Evolutionary conservation across 2,797 vertebrate genomes (phyloP).

Genomic region (Macropus fuliginosus): DNA sequence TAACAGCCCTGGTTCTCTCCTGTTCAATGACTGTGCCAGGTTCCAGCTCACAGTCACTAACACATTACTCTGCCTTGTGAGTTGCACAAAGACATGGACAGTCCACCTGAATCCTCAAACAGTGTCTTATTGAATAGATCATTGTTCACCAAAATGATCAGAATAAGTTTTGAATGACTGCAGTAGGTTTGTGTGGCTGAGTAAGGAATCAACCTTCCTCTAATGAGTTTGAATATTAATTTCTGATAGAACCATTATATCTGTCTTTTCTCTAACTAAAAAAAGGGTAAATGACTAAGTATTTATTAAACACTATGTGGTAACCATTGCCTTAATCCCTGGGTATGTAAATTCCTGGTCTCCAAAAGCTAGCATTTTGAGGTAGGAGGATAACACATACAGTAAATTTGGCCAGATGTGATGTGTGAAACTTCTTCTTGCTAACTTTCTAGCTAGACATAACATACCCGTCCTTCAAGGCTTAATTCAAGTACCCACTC

Average conservation of each 20-base stretch:
- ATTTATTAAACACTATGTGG: neutral
- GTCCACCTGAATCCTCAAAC: neutral
- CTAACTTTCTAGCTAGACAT: neutral
- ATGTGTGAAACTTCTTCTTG: neutral
- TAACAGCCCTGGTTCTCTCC: neutral
- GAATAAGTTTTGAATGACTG: neutral
- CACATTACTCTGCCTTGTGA: neutral
- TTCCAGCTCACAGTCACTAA: neutral
- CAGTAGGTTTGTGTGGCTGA: neutral
- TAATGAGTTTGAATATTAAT: neutral
- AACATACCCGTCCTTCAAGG: neutral
- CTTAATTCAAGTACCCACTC: neutral
- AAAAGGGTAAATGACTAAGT: neutral
- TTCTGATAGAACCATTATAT: neutral
- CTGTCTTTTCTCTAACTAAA: neutral
- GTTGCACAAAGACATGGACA: neutral
- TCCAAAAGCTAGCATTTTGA: neutral
- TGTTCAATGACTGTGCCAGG: neutral
- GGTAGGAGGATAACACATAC: neutral
- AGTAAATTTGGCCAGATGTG: neutral
- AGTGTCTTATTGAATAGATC: neutral
- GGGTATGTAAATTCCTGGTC: fast-evolving
- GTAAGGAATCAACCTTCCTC: neutral
- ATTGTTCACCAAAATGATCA: neutral
- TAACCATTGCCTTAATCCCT: neutral